Conservation (phyloP, 2,888 invertebrate genomes). For the Falcaria lacertinaria region DNA sequence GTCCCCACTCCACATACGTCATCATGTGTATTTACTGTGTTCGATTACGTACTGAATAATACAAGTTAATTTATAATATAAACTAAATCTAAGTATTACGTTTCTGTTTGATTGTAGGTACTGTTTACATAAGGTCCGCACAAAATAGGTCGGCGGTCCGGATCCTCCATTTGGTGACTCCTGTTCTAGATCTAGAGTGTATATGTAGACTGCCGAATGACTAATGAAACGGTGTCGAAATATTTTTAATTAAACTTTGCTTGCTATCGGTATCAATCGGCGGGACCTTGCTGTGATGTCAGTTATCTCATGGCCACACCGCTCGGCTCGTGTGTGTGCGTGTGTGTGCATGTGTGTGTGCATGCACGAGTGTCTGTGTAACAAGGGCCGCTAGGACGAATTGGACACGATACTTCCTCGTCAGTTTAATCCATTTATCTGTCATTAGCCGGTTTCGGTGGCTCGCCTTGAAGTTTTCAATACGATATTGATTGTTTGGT, state of each 20-base stretch:
- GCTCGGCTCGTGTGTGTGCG: slow-evolving; percentile 23
- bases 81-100: too few relatives aligned
- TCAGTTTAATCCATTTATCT: slow-evolving; percentile 59
- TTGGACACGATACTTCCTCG: slow-evolving; percentile 68
- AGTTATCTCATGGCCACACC: slow-evolving; percentile 72
- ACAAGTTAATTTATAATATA: too few relatives aligned
- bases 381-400: slow-evolving; percentile 68
- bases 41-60: too few relatives aligned
- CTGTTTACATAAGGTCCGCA: too few relatives aligned
- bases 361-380: slow-evolving; percentile 12
- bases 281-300: slow-evolving; percentile 72
- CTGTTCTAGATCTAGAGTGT: too few relatives aligned
- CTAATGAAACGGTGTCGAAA: neutral
- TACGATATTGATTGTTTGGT: slow-evolving; percentile 1
- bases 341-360: slow-evolving; percentile 21
- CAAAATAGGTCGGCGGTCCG: too few relatives aligned
- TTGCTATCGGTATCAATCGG: slow-evolving; percentile 45
- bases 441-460: slow-evolving; percentile 50
- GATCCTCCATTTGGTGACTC: too few relatives aligned
- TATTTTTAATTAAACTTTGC: slow-evolving; percentile 18
- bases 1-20: too few relatives aligned
- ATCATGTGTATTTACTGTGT: too few relatives aligned
- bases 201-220: too few relatives aligned
- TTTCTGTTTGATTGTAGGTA: too few relatives aligned
- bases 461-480: slow-evolving; percentile 55